Base-by-base conservation (phyloP, 2,113 vertebrate species). In the Sphyrna mokarran region DNA sequence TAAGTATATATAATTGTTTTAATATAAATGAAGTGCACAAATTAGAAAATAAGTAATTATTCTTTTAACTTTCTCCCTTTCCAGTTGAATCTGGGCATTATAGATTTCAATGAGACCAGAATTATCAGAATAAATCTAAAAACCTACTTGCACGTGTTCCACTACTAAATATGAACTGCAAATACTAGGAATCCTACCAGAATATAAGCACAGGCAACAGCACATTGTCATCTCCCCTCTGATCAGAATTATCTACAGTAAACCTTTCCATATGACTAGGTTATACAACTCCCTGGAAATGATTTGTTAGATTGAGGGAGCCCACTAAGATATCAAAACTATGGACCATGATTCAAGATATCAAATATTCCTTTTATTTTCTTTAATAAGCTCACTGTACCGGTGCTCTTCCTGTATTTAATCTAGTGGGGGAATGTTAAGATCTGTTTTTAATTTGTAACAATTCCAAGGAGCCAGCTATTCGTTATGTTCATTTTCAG, bases 361-460 rank as follows among this genome's bases (percentile, higher is more conserved):
- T 89, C 9, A 89, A 29, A 29, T 3, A 14, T 29, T 58, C 54
- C 29, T 86, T 87, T 10, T 16, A 29, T 86, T 87, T 87, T 87
- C 23, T 87, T 61, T 43, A 89, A 61, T 13, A 48, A 86, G 40
- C 83, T 48, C 37, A 33, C 54, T 26, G 29, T 61, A 89, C 86
- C 48, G 29, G 54, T 58, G 23, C 26, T 33, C 26, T 89, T 61
- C 86, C 86, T 33, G 54, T 29, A 54, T 89, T 89, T 89, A 4
- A 89, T 58, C 86, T 89, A 29, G 48, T 26, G 22, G 86, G 29
- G 48, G 86, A 89, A 54, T 33, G 48, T 89, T 22, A 33, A 29
- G 48, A 89, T 61, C 58, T 89, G 48, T 58, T 89, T 26, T 89
- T 89, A 58, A 58, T 89, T 89, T 58, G 86, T 89, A 89, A 89